Evolutionary conservation across 2,888 invertebrate species (phyloP).

Genomic region (Seira sanloemensis): DNA sequence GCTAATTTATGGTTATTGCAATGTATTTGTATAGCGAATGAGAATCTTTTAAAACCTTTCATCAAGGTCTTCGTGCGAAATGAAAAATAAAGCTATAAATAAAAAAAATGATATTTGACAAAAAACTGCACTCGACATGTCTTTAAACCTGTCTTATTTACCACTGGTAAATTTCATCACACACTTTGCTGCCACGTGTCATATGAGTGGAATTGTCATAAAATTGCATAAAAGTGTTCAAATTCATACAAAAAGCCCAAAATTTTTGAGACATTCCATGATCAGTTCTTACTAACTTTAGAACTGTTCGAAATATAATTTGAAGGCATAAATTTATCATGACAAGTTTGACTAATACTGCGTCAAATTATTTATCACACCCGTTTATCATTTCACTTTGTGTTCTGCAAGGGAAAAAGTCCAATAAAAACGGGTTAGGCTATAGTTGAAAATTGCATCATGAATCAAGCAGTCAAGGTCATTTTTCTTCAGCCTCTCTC

Average conservation of each 20-base stretch:
- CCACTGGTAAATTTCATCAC: too few relatives aligned
- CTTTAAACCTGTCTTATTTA: too few relatives aligned
- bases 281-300: too few relatives aligned
- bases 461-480: not conserved
- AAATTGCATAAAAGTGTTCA: too few relatives aligned
- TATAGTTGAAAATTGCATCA: not conserved
- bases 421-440: slow-evolving; percentile 12
- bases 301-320: too few relatives aligned
- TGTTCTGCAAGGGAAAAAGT: not conserved
- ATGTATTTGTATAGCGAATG: not conserved
- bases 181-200: too few relatives aligned
- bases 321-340: not conserved
- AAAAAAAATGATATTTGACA: not conserved
- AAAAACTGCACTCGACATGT: too few relatives aligned
- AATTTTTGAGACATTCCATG: not conserved
- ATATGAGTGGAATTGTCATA: too few relatives aligned
- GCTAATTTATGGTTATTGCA: slow-evolving; percentile 8
- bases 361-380: slow-evolving; percentile 12
- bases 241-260: too few relatives aligned
- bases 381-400: slow-evolving; percentile 8
- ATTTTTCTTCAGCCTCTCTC: slow-evolving; percentile 13
- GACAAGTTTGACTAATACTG: not conserved
- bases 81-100: not conserved
- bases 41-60: too few relatives aligned
- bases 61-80: too few relatives aligned